phyloP scores from a whole-genome alignment of 2,888 invertebrate species.

The Pollenia amentaria region DNA sequence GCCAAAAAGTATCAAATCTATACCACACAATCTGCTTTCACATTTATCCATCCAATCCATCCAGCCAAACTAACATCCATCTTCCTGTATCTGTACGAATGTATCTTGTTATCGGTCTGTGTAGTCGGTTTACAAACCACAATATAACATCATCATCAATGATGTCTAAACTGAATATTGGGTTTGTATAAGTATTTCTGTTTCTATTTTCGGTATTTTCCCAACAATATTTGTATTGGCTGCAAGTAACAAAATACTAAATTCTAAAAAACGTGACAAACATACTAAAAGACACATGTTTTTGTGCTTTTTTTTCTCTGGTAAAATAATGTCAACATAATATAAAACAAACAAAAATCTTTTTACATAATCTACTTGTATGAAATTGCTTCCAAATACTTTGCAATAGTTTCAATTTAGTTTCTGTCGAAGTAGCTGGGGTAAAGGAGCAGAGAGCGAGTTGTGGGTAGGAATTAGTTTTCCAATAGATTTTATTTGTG shows the following conservation, averaged over 20 bases:
- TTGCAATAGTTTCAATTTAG: constrained; percentile 54
- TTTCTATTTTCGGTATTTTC: constrained; percentile 46
- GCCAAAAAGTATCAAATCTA: constrained; percentile 29
- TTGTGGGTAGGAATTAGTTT: constrained; percentile 16
- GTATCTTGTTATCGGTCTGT: background rate
- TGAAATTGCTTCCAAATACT: constrained; percentile 57
- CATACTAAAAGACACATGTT: constrained; percentile 60
- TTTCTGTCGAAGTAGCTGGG: constrained; percentile 6
- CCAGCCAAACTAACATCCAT: constrained; percentile 4
- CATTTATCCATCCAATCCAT: constrained; percentile 10
- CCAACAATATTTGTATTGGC: constrained; percentile 70
- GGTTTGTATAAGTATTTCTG: constrained; percentile 11
- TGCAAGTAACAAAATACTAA: constrained; percentile 71
- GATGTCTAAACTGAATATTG: constrained; percentile 57
- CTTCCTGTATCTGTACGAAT: background rate
- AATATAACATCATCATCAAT: constrained; percentile 63
- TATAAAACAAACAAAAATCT: constrained; percentile 63
- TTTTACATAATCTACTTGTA: constrained; percentile 69
- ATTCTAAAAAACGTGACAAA: constrained; percentile 71
- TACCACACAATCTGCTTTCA: constrained; percentile 5
- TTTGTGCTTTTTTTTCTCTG: background rate
- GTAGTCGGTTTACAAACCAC: constrained; percentile 39
- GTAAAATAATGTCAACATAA: constrained; percentile 69
- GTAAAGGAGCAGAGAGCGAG: background rate
- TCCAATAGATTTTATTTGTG: constrained; percentile 32